phyloP scores from a whole-genome alignment of 2,888 invertebrate genomes.

The Pandemis heparana region DNA sequence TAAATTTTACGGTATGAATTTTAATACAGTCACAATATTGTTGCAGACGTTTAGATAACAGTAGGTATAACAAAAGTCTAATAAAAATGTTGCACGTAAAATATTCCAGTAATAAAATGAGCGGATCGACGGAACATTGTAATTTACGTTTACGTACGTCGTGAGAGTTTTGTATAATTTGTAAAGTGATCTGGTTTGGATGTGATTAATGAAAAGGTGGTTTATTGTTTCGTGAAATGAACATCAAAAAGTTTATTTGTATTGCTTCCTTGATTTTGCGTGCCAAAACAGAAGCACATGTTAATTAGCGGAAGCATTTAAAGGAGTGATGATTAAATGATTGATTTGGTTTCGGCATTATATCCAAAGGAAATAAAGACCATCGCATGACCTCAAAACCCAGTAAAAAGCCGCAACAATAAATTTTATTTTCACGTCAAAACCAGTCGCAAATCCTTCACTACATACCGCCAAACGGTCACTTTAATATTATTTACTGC shows the following conservation, averaged over 20 bases:
- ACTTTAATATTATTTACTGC: slow-evolving; percentile 71
- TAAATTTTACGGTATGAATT: slow-evolving; percentile 26
- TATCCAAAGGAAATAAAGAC: not conserved
- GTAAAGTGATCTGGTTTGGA: slow-evolving; percentile 32
- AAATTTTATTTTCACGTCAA: slow-evolving; percentile 44
- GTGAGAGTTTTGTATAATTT: slow-evolving; percentile 38
- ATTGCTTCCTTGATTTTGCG: not conserved
- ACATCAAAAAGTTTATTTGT: slow-evolving; percentile 10
- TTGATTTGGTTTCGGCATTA: not conserved
- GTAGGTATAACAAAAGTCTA: slow-evolving; percentile 34
- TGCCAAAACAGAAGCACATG: not conserved
- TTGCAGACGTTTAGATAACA: slow-evolving; percentile 32
- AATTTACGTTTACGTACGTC: slow-evolving; percentile 25
- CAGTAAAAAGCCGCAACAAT: slow-evolving; percentile 27
- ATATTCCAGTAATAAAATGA: slow-evolving; percentile 40
- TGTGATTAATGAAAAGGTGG: slow-evolving; percentile 40
- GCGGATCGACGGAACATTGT: slow-evolving; percentile 40
- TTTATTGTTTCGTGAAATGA: slow-evolving; percentile 23
- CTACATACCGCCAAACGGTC: slow-evolving; percentile 62
- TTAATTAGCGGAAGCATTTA: not conserved
- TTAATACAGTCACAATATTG: slow-evolving; percentile 36
- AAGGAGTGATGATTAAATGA: not conserved
- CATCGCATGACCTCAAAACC: slow-evolving; percentile 32
- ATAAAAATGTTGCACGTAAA: slow-evolving; percentile 41
- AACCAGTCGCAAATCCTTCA: slow-evolving; percentile 62